Conservation (phyloP, 2,888 invertebrate genomes). For the Sepiola atlantica region DNA sequence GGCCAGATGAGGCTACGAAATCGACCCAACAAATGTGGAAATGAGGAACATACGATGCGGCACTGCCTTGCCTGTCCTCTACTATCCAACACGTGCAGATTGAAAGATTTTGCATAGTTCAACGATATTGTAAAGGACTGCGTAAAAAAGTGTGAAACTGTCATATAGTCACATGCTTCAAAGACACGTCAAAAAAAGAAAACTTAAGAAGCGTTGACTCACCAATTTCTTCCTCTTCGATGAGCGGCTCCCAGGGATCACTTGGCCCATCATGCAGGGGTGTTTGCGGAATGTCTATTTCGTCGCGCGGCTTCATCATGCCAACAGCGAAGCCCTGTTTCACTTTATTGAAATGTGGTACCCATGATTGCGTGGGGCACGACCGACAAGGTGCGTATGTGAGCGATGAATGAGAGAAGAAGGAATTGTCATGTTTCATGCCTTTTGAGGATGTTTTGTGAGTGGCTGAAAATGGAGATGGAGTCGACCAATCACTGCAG, state of each 20-base stretch:
- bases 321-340: slow-evolving; percentile 66
- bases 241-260: slow-evolving; percentile 40
- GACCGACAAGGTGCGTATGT: slow-evolving; percentile 50
- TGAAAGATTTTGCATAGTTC: too few relatives aligned
- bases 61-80: too few relatives aligned
- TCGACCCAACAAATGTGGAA: too few relatives aligned
- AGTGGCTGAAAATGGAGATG: slow-evolving; percentile 62
- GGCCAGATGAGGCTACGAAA: too few relatives aligned
- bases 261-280: slow-evolving; percentile 47
- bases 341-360: slow-evolving; percentile 66
- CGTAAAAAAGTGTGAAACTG: too few relatives aligned
- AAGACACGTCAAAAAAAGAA: not conserved
- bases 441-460: slow-evolving; percentile 52
- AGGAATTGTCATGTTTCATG: slow-evolving; percentile 62
- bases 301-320: slow-evolving; percentile 58
- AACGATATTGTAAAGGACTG: too few relatives aligned
- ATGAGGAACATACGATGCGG: too few relatives aligned
- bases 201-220: not conserved
- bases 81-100: too few relatives aligned
- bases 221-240: slow-evolving; percentile 40
- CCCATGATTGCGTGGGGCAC: slow-evolving; percentile 58
- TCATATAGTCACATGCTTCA: too few relatives aligned
- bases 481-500: slow-evolving; percentile 73
- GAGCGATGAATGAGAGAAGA: slow-evolving; percentile 66
- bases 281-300: slow-evolving; percentile 36